A percentile compares a stretch with the other conserved stretches of the same genome.
These are phyloP conservation scores for Pemphredon lugubris DNA, from an alignment of 2,888 invertebrate genomes.

Conservation along the genomic window DNA sequence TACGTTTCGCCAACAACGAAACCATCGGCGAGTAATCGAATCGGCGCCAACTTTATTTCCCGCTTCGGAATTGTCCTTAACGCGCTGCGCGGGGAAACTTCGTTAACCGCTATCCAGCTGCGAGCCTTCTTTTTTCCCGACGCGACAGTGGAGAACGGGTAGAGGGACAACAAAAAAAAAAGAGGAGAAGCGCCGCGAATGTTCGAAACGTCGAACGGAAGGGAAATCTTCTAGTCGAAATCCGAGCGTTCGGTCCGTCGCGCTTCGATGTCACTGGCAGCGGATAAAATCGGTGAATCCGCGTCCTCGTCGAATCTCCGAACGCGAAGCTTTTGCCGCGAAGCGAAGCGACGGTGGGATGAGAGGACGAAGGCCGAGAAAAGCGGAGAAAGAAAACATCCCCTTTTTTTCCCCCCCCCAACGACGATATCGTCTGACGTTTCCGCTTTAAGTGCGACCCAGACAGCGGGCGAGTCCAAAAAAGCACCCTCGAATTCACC, in stretches of 20 bases:
- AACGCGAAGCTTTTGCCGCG: neutral
- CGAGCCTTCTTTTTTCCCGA: conserved; percentile 2
- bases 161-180: neutral
- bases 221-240: conserved; percentile 11
- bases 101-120: conserved; percentile 15
- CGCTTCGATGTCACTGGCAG: conserved; percentile 15
- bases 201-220: conserved; percentile 13
- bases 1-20: conserved; percentile 39
- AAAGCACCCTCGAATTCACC: conserved; percentile 44
- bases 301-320: conserved; percentile 1
- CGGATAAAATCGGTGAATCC: conserved; percentile 33
- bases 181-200: neutral
- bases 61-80: conserved; percentile 37
- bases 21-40: conserved; percentile 41
- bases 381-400: conserved; percentile 1
- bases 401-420: neutral
- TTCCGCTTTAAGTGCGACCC: conserved; percentile 55
- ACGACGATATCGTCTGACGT: conserved; percentile 36
- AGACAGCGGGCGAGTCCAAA: conserved; percentile 40
- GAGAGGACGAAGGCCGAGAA: neutral
- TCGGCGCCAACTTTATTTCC: conserved; percentile 38
- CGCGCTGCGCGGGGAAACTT: conserved; percentile 14
- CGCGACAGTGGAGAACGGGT: neutral
- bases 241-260: conserved; percentile 3
- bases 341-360: neutral